These are phyloP conservation scores for Dryomyza anilis DNA, from an alignment of 2,888 invertebrate species.

Conservation along the genomic window DNA sequence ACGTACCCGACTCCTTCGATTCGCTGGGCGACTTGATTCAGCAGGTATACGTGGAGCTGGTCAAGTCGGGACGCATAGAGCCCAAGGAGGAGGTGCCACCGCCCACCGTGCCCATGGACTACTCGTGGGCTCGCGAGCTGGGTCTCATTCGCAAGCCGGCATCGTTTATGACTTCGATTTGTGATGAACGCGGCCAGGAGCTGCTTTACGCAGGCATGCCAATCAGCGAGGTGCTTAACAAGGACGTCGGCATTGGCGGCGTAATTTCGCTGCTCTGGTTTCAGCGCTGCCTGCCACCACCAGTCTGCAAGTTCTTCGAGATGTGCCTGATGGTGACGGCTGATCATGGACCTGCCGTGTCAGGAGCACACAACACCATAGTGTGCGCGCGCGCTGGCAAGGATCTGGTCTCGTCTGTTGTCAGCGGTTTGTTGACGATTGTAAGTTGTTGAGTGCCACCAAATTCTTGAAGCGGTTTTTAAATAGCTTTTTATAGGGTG, in stretches of 20 bases:
- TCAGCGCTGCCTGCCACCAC: conserved; percentile 92
- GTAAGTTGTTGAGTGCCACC: conserved; percentile 66
- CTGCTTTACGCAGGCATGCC: conserved; percentile 95
- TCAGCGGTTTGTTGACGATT: conserved; percentile 95
- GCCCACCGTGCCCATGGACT: conserved; percentile 99
- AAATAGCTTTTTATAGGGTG: conserved; percentile 71
- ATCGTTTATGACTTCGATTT: conserved; percentile 98
- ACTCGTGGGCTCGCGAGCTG: conserved; percentile 94
- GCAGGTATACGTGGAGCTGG: conserved; percentile 76
- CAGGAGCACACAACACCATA: conserved; percentile 98
- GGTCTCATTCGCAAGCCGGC: conserved; percentile 98
- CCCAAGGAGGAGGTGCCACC: conserved; percentile 93
- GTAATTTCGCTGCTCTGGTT: conserved; percentile 98
- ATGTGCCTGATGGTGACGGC: conserved; percentile 99
- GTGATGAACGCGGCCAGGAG: conserved; percentile 98
- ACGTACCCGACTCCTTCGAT: conserved; percentile 93
- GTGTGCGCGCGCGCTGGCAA: conserved; percentile 97
- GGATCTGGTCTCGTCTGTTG: conserved; percentile 93
- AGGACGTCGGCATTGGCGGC: conserved; percentile 96
- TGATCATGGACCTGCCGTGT: conserved; percentile 98
- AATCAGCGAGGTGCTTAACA: conserved; percentile 85
- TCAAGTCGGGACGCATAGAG: conserved; percentile 80
- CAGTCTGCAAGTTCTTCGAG: conserved; percentile 97
- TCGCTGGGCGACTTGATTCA: conserved; percentile 80
- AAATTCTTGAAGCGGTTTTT: not conserved